Evolutionary conservation across 2,113 vertebrate species (phyloP).

Genomic region (Sardina pilchardus): DNA sequence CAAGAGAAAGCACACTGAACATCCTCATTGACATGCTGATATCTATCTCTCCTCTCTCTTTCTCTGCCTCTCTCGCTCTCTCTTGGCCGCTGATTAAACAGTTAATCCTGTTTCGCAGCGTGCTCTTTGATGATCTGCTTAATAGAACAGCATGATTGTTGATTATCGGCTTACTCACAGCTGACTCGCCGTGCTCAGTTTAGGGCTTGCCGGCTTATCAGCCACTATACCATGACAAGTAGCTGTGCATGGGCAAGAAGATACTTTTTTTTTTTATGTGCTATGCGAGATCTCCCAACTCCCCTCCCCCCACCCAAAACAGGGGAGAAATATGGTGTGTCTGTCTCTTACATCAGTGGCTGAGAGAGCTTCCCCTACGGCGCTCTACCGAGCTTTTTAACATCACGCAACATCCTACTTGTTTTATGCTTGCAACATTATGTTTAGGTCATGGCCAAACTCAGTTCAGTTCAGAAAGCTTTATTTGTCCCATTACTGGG

Average conservation of each 20-base stretch:
- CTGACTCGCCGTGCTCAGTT: not conserved
- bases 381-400: no score
- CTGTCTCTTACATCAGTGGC: no score
- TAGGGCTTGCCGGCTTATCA: not conserved
- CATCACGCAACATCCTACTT: no score
- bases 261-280: not conserved
- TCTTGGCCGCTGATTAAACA: not conserved
- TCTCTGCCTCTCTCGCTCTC: not conserved
- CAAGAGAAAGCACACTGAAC: not conserved
- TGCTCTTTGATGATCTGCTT: conserved; percentile 16
- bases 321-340: not conserved
- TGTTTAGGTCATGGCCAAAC: not conserved
- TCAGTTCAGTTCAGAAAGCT: no score
- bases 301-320: not conserved
- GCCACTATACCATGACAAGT: not conserved
- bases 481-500: no score
- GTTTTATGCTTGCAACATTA: no score
- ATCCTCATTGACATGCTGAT: not conserved
- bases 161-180: not conserved
- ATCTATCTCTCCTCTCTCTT: not conserved
- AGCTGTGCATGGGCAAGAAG: not conserved
- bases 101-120: not conserved
- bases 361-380: no score
- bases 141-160: conserved; percentile 1
- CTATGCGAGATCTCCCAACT: not conserved